Base-by-base conservation (phyloP, 2,888 invertebrate genomes). In the Cerceris rybyensis region DNA sequence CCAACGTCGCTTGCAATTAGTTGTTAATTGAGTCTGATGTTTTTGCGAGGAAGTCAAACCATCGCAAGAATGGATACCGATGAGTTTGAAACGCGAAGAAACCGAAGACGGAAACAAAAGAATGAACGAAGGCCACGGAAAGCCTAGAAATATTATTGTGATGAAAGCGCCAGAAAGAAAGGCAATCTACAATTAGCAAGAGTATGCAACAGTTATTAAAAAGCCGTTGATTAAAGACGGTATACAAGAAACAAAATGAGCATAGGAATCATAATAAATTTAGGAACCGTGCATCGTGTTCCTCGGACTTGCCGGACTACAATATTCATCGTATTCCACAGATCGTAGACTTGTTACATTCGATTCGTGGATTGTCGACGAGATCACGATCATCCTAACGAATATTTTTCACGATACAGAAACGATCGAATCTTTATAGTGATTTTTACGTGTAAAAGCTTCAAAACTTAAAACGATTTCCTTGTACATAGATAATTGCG, bases 401-500 rank as follows among this genome's bases (percentile, higher is more conserved):
- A 74, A 55, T 39, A 41, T 76, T 52, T 55, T 66, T 66, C 66
- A 58, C 46, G 70, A 54, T 54, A 60, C 28, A 28, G 58, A 54
- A 59, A 49, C 52, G 16, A 63, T 69, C 64, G 69, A 65, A 67
- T 83, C 64, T 83, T 65, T 61, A 65, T 55, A 64, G 59, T 65
- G 70, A 75, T 74, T 64, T 71, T 75, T 74, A 55, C n/a, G 55
- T 59, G 46, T 61, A 70, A 61, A 72, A 54, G 71, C 75, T 77
- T 72, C 28, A 28, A 68, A 52, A 63, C 65, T 70, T 49, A 52
- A 63, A 17, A 67, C 17, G 59, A 67, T 63, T 70, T 67, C 63
- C 49, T 54, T 82, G 79, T 79, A 82, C 42, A 81, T 82, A 82
- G 73, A 69, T 28, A 61, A 11, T 70, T n/a, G 60, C 59, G 49